phyloP scores from a whole-genome alignment of 2,888 invertebrate species.

The Netelia virgata region DNA sequence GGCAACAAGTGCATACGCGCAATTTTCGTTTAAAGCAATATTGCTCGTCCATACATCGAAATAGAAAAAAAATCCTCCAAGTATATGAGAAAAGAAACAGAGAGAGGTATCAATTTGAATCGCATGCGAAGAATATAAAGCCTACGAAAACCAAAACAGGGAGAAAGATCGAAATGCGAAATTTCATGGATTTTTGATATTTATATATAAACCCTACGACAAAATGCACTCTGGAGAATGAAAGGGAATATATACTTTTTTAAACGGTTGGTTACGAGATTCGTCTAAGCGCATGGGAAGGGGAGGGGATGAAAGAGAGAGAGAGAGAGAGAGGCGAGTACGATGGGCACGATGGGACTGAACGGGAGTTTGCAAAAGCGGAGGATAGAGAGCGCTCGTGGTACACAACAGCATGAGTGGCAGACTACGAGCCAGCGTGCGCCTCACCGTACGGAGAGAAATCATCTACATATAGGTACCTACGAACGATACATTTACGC shows the following conservation, averaged over 20 bases:
- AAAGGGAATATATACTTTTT: slow-evolving; percentile 51
- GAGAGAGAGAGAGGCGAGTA: slow-evolving; percentile 27
- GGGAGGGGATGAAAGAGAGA: slow-evolving; percentile 14
- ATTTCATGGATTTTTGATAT: neutral
- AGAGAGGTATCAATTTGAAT: too few relatives aligned
- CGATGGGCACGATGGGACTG: slow-evolving; percentile 46
- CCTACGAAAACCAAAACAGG: too few relatives aligned
- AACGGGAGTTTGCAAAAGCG: slow-evolving; percentile 35
- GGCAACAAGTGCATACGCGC: neutral
- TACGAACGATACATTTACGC: neutral
- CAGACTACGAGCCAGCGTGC: slow-evolving; percentile 32
- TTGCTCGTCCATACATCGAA: too few relatives aligned
- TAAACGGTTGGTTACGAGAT: slow-evolving; percentile 53
- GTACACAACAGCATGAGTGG: slow-evolving; percentile 34
- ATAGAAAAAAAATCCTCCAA: too few relatives aligned
- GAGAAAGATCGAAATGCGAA: neutral
- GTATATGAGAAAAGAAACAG: too few relatives aligned
- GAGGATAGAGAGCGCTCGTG: slow-evolving; percentile 50
- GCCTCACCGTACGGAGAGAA: slow-evolving; percentile 3
- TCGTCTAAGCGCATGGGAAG: slow-evolving; percentile 44
- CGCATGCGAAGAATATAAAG: too few relatives aligned
- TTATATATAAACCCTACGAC: neutral
- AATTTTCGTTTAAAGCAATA: too few relatives aligned
- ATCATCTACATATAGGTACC: slow-evolving; percentile 29
- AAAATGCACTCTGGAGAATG: neutral